phyloP scores from a whole-genome alignment of 2,113 vertebrate species.

The Caranx ignobilis region DNA sequence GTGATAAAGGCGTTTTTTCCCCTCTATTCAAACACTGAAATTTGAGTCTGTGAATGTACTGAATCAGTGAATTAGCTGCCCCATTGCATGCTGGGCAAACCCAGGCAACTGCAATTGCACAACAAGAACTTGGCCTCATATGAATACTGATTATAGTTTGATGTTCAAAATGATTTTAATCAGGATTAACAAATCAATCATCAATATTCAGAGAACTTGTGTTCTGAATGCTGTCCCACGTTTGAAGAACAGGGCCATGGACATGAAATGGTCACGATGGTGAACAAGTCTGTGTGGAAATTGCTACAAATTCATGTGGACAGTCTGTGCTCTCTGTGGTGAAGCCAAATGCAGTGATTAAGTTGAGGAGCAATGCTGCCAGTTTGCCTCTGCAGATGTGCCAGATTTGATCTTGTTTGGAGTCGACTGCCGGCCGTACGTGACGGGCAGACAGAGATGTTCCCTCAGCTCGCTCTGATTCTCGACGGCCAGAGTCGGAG shows the following conservation, averaged over 20 bases:
- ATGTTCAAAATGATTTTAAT: too few relatives aligned
- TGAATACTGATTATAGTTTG: too few relatives aligned
- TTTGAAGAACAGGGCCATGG: background rate
- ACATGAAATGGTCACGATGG: constrained; percentile 7
- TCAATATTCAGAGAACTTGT: background rate
- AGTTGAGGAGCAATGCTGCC: background rate
- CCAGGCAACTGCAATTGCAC: too few relatives aligned
- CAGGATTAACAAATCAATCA: background rate
- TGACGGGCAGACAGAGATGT: background rate
- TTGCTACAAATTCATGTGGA: constrained; percentile 4
- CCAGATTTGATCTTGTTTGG: constrained; percentile 20
- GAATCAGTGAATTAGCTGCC: too few relatives aligned
- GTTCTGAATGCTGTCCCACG: background rate
- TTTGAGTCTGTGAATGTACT: too few relatives aligned
- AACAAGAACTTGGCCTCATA: too few relatives aligned
- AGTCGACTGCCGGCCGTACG: background rate
- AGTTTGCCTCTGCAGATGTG: constrained; percentile 8
- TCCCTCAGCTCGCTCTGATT: constrained; percentile 17
- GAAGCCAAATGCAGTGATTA: constrained; percentile 33
- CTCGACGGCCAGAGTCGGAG: background rate
- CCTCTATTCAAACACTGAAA: too few relatives aligned
- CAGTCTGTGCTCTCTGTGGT: background rate
- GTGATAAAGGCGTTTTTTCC: too few relatives aligned
- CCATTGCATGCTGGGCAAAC: too few relatives aligned
- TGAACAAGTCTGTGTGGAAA: constrained; percentile 29